phyloP scores from a whole-genome alignment of 1,140 invertebrate species.

The Neodiprion fabricii region DNA sequence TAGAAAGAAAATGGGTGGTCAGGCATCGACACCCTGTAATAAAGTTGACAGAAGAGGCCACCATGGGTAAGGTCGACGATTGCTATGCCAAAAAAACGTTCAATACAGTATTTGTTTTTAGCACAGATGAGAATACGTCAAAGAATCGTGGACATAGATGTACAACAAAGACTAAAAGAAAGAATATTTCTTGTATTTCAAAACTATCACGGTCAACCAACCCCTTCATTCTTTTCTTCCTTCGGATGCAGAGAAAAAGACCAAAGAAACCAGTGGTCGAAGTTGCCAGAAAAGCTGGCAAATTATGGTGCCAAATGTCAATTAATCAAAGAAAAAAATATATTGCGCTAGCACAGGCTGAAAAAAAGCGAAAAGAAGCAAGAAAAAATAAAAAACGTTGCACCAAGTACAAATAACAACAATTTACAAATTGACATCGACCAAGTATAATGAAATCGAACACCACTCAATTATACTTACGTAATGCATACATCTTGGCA shows the following conservation, averaged over 20 bases:
- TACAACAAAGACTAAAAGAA: neutral
- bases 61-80: neutral
- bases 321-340: constrained; percentile 50
- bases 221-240: constrained; percentile 53
- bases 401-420: constrained; percentile 1
- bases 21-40: neutral
- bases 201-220: constrained; percentile 37
- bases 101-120: neutral
- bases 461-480: too few relatives aligned
- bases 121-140: neutral
- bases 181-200: neutral
- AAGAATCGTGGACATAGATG: neutral
- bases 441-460: too few relatives aligned
- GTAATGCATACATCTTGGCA: too few relatives aligned
- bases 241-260: constrained; percentile 45
- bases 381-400: constrained; percentile 28
- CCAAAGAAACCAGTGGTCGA: constrained; percentile 44
- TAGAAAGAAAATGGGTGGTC: neutral
- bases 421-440: neutral
- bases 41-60: neutral
- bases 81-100: neutral
- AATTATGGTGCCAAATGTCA: constrained; percentile 47
- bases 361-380: constrained; percentile 43
- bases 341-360: constrained; percentile 48
- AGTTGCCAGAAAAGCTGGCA: constrained; percentile 49